Conservation (phyloP, 92 coral and sea anemone species). For the Heteractis magnifica region DNA sequence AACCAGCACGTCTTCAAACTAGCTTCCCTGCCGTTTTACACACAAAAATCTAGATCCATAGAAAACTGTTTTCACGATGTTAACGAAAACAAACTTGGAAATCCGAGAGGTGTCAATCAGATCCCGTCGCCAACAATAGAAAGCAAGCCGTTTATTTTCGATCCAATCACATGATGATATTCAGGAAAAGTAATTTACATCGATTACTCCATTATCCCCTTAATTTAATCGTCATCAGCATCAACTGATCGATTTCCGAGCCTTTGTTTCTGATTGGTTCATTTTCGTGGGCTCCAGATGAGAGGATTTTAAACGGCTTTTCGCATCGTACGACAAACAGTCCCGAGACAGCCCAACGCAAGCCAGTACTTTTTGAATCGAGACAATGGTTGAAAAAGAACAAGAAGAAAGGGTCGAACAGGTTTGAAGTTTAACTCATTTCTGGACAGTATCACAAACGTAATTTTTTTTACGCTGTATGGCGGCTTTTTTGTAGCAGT, state of each 20-base stretch:
- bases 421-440: background rate
- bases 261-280: background rate
- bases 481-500: background rate
- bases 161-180: constrained; percentile 9
- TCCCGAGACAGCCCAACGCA: background rate
- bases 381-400: constrained; percentile 5
- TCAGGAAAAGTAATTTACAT: constrained; percentile 1
- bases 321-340: background rate
- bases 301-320: background rate
- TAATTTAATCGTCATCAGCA: background rate
- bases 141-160: background rate
- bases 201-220: background rate
- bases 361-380: background rate
- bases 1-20: background rate
- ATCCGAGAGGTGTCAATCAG: constrained; percentile 17
- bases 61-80: background rate
- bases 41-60: background rate
- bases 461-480: background rate
- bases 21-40: background rate
- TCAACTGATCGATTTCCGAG: constrained; percentile 2
- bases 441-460: background rate
- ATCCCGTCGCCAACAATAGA: constrained; percentile 1
- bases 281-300: background rate
- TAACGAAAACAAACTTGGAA: background rate
- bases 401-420: background rate